Base-by-base conservation (phyloP, 2,797 vertebrate genomes). In the Pangasius macronema region DNA sequence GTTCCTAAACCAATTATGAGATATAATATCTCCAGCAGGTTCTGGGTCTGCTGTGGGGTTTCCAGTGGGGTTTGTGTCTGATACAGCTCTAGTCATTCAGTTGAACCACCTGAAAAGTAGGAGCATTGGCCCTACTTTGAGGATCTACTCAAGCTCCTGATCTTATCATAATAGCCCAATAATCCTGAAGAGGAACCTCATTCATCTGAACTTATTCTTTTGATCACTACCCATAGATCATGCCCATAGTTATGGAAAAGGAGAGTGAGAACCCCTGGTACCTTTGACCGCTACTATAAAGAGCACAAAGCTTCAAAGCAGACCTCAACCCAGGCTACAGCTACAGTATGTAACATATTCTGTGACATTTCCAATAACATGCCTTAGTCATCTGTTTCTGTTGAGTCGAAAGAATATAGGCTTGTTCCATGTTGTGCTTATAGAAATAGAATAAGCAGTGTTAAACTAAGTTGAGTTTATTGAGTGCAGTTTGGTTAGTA, bases 301-400 rank as follows among this genome's bases (percentile, higher is more conserved):
- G 10, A 51, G 14, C 63, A 22, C 14, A 6, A 49, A 53, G 30
- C 46, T 6, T 70, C 14, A 36, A 30, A 83, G 49, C 65, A 83
- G 46, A 51, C n/a, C 27, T 49, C 27, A 49, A n/a, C 39, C 81
- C 81, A 61, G 27, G 80, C 11, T 83, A 36, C 22, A 84, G 18
- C 51, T 84, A 72, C 1, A 73, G 30, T 75, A 39, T 65, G 9
- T 82, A 65, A n/a, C 36, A 68, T 33, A 33, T 83, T 83, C 18
- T 51, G 16, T 73, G 13, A 57, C 5, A 30, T 39, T 57, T 59
- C 11, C 36, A 57, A 27, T 57, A 84, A 46, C 68, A 84, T 73
- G 20, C 39, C 20, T 3, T 30, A 83, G n/a, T 46, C 24, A 49
- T n/a, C 11, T n/a, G 20, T 72, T 59, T 81, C 33, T 81, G 33